Evolutionary conservation across 2,888 invertebrate genomes (phyloP).

Genomic region (Malthinus seriepunctatus): DNA sequence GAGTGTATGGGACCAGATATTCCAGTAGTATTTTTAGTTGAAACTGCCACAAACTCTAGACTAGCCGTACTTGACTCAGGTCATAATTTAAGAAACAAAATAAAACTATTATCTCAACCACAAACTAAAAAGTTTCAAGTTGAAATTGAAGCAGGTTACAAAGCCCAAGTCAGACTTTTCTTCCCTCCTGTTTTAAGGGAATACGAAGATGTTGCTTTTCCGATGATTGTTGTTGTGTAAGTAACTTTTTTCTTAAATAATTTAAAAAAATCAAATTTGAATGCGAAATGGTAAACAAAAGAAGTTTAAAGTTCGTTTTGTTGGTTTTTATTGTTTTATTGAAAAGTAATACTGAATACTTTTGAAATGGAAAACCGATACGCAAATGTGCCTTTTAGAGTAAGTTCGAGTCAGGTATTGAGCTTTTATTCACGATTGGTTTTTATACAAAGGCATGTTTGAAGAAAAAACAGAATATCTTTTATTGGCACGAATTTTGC

Average conservation of each 20-base stretch:
- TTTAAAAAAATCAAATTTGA: no score
- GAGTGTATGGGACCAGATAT: conserved; percentile 82
- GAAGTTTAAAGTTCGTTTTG: not conserved
- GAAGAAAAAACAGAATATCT: no score
- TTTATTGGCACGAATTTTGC: no score
- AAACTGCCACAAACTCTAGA: conserved; percentile 62
- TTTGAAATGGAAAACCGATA: no score
- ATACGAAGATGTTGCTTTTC: conserved; percentile 80
- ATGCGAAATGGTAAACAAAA: not conserved
- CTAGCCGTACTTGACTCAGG: conserved; percentile 72
- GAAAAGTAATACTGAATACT: no score
- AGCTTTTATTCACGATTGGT: no score
- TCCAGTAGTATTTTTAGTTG: conserved; percentile 68
- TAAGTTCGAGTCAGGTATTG: no score
- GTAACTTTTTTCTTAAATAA: conserved; percentile 46
- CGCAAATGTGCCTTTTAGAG: no score
- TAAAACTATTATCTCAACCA: conserved; percentile 73
- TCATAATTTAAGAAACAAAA: conserved; percentile 62
- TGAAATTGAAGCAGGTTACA: conserved; percentile 67
- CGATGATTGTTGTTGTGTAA: conserved; percentile 83
- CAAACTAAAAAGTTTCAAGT: conserved; percentile 70
- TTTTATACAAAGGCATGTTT: no score
- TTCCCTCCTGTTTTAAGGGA: conserved; percentile 84
- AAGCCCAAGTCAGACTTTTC: conserved; percentile 75
- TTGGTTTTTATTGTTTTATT: no score